These are phyloP conservation scores for Dasyornis broadbenti DNA, from an alignment of 2,113 vertebrate genomes.

Conservation along the genomic window DNA sequence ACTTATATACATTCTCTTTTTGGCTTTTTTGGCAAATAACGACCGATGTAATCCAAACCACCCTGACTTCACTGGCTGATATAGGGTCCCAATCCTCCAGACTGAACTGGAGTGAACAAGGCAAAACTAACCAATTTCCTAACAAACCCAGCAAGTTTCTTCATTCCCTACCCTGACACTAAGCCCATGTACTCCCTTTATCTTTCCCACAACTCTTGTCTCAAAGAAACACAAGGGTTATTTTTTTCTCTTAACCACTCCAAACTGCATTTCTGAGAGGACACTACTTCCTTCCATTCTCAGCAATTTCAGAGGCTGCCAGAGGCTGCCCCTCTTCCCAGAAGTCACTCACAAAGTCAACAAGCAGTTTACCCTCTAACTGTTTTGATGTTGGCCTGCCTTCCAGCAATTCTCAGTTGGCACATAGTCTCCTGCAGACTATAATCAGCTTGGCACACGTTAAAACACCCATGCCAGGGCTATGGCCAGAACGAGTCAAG, in stretches of 20 bases:
- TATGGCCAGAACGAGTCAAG: constrained; percentile 2
- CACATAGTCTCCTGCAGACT: constrained; percentile 59
- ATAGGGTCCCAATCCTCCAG: not conserved
- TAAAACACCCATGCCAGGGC: constrained; percentile 57
- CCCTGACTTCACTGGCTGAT: not conserved
- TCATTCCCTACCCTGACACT: not conserved
- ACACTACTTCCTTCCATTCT: constrained; percentile 42
- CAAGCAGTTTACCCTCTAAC: constrained; percentile 59
- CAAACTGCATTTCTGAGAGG: constrained; percentile 22
- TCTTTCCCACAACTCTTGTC: constrained; percentile 22
- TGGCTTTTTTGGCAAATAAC: not conserved
- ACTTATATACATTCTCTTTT: not conserved
- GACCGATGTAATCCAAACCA: not conserved
- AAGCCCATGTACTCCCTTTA: not conserved
- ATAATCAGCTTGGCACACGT: constrained; percentile 62
- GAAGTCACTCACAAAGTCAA: constrained; percentile 59
- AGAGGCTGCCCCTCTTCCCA: constrained; percentile 50
- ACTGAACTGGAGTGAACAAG: not conserved
- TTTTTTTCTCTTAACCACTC: constrained; percentile 31
- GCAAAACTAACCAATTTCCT: constrained; percentile 21
- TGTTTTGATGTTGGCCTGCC: constrained; percentile 57
- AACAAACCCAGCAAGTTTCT: constrained; percentile 41
- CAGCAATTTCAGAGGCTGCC: constrained; percentile 44
- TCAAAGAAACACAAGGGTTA: constrained; percentile 13
- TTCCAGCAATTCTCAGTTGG: constrained; percentile 61